These are phyloP conservation scores for Tragelaphus scriptus DNA, from an alignment of 2,113 vertebrate species.

Conservation along the genomic window DNA sequence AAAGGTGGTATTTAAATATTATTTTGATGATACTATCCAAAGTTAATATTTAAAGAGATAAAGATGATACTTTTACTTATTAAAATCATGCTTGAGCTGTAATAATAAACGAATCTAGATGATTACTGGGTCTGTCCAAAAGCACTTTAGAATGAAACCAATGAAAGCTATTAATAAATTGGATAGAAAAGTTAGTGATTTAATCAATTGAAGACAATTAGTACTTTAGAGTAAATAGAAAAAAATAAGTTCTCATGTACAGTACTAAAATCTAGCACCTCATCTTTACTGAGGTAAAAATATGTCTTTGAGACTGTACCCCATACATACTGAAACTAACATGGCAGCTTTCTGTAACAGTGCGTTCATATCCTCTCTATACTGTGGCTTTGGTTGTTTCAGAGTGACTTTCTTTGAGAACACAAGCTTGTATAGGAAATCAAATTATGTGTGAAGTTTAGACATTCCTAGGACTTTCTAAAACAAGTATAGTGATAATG, in stretches of 20 bases:
- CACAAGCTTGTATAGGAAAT: rapidly evolving
- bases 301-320: not conserved
- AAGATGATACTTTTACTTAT: constrained; percentile 20
- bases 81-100: constrained; percentile 47
- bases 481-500: not conserved
- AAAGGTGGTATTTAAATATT: not conserved
- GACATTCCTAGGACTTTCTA: not conserved
- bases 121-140: constrained; percentile 61
- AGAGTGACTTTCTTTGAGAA: not conserved
- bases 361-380: not conserved
- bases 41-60: not conserved
- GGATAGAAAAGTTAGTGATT: constrained; percentile 56
- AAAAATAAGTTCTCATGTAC: constrained; percentile 22
- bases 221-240: constrained; percentile 54
- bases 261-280: not conserved
- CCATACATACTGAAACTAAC: not conserved
- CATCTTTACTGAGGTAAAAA: not conserved
- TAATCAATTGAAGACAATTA: constrained; percentile 51
- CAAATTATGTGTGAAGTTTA: rapidly evolving
- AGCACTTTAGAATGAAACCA: constrained; percentile 64
- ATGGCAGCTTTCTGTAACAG: not conserved
- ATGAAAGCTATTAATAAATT: constrained; percentile 64
- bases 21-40: not conserved
- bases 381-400: not conserved
- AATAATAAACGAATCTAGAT: constrained; percentile 57